Evolutionary conservation across 2,797 vertebrate genomes (phyloP).

Genomic region (Peromyscus attwateri): DNA sequence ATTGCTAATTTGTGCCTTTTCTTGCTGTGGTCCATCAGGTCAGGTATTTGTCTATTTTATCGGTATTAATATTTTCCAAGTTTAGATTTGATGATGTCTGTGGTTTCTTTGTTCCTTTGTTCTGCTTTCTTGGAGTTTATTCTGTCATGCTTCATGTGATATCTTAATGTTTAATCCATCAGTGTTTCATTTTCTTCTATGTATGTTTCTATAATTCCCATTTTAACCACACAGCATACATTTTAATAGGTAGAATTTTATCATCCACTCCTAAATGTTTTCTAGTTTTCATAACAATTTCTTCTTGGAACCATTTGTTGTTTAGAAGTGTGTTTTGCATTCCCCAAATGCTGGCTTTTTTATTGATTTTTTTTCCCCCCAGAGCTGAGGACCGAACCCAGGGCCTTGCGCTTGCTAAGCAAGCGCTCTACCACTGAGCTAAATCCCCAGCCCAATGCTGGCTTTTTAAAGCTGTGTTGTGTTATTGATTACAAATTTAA

Average conservation of each 20-base stretch:
- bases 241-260: background rate
- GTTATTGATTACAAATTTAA: background rate
- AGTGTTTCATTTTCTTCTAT: background rate
- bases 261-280: slow-evolving; percentile 36
- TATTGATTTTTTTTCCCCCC: too few species aligned
- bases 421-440: too few species aligned
- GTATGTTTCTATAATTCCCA: background rate
- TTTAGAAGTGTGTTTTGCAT: slow-evolving; percentile 5
- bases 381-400: too few species aligned
- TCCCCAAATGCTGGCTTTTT: background rate
- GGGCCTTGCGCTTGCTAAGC: too few species aligned
- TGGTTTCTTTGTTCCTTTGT: background rate
- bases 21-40: background rate
- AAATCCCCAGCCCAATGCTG: background rate
- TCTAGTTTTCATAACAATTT: background rate
- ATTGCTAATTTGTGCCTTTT: background rate
- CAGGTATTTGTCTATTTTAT: background rate
- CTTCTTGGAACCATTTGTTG: slow-evolving; percentile 29
- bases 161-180: background rate
- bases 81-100: background rate
- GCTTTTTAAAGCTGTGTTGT: background rate
- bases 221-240: background rate
- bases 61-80: slow-evolving; percentile 9
- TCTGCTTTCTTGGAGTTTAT: background rate
- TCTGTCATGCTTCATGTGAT: background rate